phyloP scores from a whole-genome alignment of 2,113 vertebrate genomes.

The Nestor notabilis region DNA sequence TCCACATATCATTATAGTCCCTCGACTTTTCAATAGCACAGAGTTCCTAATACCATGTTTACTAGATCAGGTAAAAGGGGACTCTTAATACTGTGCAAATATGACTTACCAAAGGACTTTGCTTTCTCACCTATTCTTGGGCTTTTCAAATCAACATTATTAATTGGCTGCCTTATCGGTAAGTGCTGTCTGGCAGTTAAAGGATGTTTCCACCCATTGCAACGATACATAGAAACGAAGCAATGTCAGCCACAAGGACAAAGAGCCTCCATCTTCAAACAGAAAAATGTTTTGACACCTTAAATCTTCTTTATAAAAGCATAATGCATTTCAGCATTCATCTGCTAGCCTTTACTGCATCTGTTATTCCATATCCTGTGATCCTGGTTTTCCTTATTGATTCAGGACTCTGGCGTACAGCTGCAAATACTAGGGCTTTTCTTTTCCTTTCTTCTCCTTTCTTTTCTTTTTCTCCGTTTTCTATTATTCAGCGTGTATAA shows the following conservation, averaged over 20 bases:
- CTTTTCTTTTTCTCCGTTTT: not conserved
- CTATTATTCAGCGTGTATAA: not conserved
- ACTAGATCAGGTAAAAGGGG: conserved; percentile 55
- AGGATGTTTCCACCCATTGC: conserved; percentile 78
- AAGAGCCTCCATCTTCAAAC: conserved; percentile 51
- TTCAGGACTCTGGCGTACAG: not conserved
- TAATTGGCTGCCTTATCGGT: conserved; percentile 73
- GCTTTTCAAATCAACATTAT: conserved; percentile 70
- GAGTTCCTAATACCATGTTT: conserved; percentile 54
- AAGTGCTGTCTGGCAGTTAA: conserved; percentile 72
- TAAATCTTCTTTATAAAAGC: conserved; percentile 1
- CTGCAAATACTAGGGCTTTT: not conserved
- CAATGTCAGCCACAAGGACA: conserved; percentile 66
- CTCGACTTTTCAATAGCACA: conserved; percentile 15
- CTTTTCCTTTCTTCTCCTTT: fast-evolving
- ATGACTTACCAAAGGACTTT: conserved; percentile 68
- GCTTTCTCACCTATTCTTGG: conserved; percentile 70
- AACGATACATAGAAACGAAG: conserved; percentile 75
- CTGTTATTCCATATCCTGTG: not conserved
- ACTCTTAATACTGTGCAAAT: conserved; percentile 69
- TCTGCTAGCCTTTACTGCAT: not conserved
- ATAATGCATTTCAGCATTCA: not conserved
- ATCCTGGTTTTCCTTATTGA: not conserved
- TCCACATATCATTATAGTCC: not conserved
- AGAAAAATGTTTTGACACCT: conserved; percentile 41